Percentiles rank a stretch among this genome's conserved stretches.
These are phyloP conservation scores for Myxocyprinus asiaticus DNA, from an alignment of 2,113 vertebrate genomes.

Conservation along the genomic window DNA sequence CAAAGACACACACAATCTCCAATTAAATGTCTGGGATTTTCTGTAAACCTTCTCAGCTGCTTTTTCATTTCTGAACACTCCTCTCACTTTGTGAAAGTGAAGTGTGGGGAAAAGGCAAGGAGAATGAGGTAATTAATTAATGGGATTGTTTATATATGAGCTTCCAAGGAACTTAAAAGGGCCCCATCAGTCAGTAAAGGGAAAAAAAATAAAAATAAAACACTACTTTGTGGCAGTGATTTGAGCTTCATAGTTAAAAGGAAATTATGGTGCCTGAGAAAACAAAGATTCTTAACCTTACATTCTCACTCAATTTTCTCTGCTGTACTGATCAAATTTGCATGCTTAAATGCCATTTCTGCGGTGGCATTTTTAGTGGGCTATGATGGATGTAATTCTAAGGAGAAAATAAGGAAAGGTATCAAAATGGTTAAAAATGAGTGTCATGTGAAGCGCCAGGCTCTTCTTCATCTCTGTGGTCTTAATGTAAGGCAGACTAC, in stretches of 20 bases:
- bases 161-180: conserved; percentile 71
- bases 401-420: conserved; percentile 11
- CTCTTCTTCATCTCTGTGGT: conserved; percentile 22
- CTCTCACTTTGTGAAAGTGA: conserved; percentile 46
- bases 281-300: conserved; percentile 45
- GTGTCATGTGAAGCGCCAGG: conserved; percentile 10
- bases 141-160: conserved; percentile 64
- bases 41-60: conserved; percentile 67
- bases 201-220: conserved; percentile 43
- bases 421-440: conserved; percentile 17
- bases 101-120: conserved; percentile 47
- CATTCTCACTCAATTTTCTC: conserved; percentile 30
- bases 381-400: neutral
- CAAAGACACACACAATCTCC: conserved; percentile 72
- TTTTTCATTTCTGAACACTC: conserved; percentile 60
- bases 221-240: conserved; percentile 44
- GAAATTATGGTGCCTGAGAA: conserved; percentile 43
- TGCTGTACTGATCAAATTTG: neutral
- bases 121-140: conserved; percentile 65
- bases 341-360: neutral
- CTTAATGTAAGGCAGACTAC: conserved; percentile 38
- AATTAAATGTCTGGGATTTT: conserved; percentile 74
- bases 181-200: conserved; percentile 60
- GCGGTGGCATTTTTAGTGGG: neutral
- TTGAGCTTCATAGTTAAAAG: conserved; percentile 44